Conservation (phyloP, 2,888 invertebrate genomes). For the Heliconius ismenius region DNA sequence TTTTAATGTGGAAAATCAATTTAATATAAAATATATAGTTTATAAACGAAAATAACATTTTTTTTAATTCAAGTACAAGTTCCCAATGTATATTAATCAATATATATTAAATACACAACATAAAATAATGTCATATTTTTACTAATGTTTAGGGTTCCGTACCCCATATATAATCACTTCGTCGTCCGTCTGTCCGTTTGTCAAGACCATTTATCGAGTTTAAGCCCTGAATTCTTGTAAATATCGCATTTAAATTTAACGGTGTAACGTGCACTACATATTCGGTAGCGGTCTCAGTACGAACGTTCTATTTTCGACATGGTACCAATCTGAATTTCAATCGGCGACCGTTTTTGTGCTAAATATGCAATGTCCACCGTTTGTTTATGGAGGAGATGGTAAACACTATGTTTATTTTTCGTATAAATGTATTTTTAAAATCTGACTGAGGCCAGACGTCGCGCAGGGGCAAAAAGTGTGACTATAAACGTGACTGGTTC, state of each 20-base stretch:
- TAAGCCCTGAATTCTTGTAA: not conserved
- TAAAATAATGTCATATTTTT: no score
- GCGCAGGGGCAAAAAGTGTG: no score
- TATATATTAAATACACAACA: no score
- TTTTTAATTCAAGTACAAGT: no score
- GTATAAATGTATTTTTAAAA: conserved; percentile 10
- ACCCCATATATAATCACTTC: no score
- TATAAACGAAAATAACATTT: no score
- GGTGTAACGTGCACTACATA: conserved; percentile 42
- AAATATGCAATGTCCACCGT: conserved; percentile 60
- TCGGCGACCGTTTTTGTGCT: conserved; percentile 57
- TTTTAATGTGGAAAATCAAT: no score
- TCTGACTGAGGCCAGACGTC: no score
- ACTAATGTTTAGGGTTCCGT: no score
- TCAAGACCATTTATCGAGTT: not conserved
- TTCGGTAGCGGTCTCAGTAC: conserved; percentile 54
- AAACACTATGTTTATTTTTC: conserved; percentile 43
- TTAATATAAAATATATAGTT: no score
- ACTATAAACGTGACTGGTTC: not conserved
- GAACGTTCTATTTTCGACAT: conserved; percentile 61
- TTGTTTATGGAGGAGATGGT: conserved; percentile 61
- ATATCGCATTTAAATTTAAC: conserved; percentile 31
- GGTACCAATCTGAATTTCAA: conserved; percentile 64
- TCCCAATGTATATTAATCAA: no score
- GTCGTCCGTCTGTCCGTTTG: no score